Base-by-base conservation (phyloP, 2,888 invertebrate species). In the Sphecodes monilicornis region DNA sequence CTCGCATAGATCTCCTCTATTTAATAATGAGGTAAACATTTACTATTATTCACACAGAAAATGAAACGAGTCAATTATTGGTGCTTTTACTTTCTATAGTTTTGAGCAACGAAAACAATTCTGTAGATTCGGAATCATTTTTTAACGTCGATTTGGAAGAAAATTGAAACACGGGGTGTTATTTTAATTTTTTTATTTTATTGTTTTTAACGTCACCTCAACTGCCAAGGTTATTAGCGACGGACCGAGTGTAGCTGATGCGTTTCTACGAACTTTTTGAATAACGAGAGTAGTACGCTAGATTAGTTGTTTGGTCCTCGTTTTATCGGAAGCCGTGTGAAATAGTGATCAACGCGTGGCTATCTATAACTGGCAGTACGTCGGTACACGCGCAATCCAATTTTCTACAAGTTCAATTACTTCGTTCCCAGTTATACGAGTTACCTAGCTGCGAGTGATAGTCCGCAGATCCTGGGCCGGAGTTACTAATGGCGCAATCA, bases 401-500 rank as follows among this genome's bases (percentile, higher is more conserved):
- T 82, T 79, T 80, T 86, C 68, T 50, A 70, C 76, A 76, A 82
- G 81, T 85, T 85, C 76, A 76, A 85, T 85, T 82, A 78, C 86
- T 85, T 82, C 39, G 69, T 36, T 41, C 41, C 41, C 41, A 32
- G 71, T 80, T 85, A 46, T 66, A 79, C 22, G 29, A 75, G 60
- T 78, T 79, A n/a, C 36, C 50, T 43, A 1, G 57, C n/a, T 64
- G 66, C 50, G 16, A 46, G 26, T 50, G 78, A 79, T 75, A 74
- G 76, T 22, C 39, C 64, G 66, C 75, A 41, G 69, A 76, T 66
- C 79, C 64, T 72, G 72, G 39, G 13, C 60, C 60, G 32, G 83
- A 82, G 79, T 88, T 83, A 88, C 87, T 89, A 91, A 92, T 86
- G 88, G 89, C 85, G 88, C 88, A 89, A 90, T 91, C 79, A 82